phyloP scores from a whole-genome alignment of 2,113 vertebrate species.

The Himantopus leucocephalus region DNA sequence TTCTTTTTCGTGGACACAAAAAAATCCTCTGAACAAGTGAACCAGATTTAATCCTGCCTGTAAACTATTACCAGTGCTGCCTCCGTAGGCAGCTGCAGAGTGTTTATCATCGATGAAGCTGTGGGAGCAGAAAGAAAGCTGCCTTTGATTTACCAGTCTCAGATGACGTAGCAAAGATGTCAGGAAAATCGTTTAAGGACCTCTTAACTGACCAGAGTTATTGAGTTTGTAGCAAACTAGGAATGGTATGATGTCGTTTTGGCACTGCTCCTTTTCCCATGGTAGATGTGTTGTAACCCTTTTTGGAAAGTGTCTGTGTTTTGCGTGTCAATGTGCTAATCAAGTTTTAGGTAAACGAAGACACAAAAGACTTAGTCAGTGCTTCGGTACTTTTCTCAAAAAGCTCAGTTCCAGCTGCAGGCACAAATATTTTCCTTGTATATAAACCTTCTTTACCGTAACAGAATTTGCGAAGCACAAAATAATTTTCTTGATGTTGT shows the following conservation, averaged over 20 bases:
- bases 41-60: background rate
- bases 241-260: background rate
- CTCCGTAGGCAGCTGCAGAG: background rate
- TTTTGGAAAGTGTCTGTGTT: background rate
- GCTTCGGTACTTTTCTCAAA: background rate
- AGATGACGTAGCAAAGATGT: background rate
- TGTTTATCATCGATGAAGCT: background rate
- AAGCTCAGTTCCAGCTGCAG: background rate
- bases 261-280: background rate
- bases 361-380: background rate
- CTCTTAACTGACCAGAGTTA: background rate
- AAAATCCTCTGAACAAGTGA: background rate
- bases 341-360: background rate
- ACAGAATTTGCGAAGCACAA: background rate
- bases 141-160: slow-evolving; percentile 1
- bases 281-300: background rate
- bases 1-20: background rate
- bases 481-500: background rate
- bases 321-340: background rate
- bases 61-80: background rate
- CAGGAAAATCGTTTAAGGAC: background rate
- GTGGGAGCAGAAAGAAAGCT: slow-evolving; percentile 3
- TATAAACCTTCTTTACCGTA: background rate
- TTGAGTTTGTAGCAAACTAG: background rate
- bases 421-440: background rate